A percentile compares a stretch with the other conserved stretches of the same genome.
Conservation (phyloP, 1,140 invertebrate species). For the Drosophila subpulchrella region DNA sequence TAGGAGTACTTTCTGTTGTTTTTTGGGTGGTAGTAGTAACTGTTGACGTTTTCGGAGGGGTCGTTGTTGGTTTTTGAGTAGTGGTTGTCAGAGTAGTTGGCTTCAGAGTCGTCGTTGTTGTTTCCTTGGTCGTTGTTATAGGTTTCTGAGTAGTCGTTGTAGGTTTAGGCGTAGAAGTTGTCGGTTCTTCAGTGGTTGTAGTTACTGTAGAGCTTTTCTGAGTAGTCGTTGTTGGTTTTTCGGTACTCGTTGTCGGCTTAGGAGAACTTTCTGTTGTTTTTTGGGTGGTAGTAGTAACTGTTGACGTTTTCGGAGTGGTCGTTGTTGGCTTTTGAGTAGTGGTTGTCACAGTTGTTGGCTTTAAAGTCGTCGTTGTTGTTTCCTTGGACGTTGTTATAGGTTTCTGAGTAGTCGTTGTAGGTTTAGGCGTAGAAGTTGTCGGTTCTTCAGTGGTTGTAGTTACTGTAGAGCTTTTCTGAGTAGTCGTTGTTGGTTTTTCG, state of each 20-base stretch:
- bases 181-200: neutral
- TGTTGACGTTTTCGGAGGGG: slow-evolving; percentile 1
- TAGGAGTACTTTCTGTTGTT: too few species aligned
- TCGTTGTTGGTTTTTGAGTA: neutral
- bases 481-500: too few species aligned
- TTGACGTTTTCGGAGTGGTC: slow-evolving; percentile 3
- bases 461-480: neutral
- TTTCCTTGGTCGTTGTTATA: neutral
- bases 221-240: neutral
- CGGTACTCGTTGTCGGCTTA: too few species aligned
- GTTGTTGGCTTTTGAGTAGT: neutral
- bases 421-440: neutral
- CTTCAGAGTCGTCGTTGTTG: slow-evolving; percentile 40
- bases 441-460: neutral
- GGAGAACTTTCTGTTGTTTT: neutral
- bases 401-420: slow-evolving; percentile 1
- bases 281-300: neutral
- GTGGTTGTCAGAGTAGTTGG: slow-evolving; percentile 69
- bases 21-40: neutral
- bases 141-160: neutral
- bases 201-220: neutral
- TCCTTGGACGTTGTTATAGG: neutral
- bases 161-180: neutral
- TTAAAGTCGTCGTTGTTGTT: slow-evolving; percentile 35
- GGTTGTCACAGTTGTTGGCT: slow-evolving; percentile 72